phyloP scores from a whole-genome alignment of 2,797 vertebrate species.

The Coluber constrictor region DNA sequence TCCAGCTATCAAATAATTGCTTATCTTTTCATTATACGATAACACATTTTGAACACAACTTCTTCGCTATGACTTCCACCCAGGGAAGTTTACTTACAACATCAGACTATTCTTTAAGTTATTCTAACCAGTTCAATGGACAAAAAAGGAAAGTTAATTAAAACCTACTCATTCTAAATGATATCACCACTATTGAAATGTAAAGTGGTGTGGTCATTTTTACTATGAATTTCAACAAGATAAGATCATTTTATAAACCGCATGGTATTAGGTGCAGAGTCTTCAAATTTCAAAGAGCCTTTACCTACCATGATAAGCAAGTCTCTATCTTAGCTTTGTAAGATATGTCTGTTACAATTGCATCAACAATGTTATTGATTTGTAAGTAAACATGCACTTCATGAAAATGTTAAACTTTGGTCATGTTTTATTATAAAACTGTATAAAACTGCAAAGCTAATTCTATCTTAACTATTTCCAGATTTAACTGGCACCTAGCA shows the following conservation, averaged over 20 bases:
- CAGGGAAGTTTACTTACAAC: not conserved
- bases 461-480: not conserved
- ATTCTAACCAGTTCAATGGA: not conserved
- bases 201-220: not conserved
- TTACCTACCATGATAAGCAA: not conserved
- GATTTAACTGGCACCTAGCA: not conserved
- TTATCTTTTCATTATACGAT: not conserved
- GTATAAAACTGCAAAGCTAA: not conserved
- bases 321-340: not conserved
- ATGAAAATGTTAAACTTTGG: not conserved
- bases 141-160: not conserved
- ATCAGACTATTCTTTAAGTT: not conserved
- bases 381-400: not conserved
- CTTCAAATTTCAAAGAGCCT: not conserved
- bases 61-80: not conserved
- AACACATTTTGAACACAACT: not conserved
- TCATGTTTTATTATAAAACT: not conserved
- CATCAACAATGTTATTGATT: not conserved
- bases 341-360: not conserved
- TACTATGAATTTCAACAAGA: not conserved
- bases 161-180: not conserved
- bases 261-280: not conserved
- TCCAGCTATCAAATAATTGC: not conserved
- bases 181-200: not conserved
- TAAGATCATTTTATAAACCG: not conserved